Percentiles rank a stretch among this genome's conserved stretches.
Evolutionary conservation across 2,888 invertebrate species (phyloP).

Genomic region (Phymatocera aterrima): DNA sequence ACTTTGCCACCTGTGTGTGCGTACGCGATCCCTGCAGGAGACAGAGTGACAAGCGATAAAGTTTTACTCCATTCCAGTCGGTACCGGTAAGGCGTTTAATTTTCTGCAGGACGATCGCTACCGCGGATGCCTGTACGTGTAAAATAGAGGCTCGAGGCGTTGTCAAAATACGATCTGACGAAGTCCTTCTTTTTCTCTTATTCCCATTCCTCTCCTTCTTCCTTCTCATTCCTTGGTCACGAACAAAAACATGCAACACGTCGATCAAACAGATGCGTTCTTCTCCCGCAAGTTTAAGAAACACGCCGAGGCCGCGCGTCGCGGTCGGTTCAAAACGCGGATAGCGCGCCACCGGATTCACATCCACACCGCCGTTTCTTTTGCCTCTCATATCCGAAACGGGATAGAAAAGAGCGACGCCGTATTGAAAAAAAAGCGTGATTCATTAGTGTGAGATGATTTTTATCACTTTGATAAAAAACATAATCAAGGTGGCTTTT

Average conservation of each 20-base stretch:
- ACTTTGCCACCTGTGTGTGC: no score
- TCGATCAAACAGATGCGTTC: conserved; percentile 22
- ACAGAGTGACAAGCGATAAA: no score
- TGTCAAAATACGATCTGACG: conserved; percentile 10
- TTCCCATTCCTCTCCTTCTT: background rate
- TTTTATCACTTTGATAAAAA: conserved; percentile 7
- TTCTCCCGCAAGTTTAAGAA: background rate
- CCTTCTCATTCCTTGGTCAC: conserved; percentile 11
- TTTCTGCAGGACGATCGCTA: background rate
- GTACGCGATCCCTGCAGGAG: no score
- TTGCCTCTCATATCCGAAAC: background rate
- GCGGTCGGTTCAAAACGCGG: background rate
- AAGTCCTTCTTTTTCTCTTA: background rate
- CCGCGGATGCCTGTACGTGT: background rate
- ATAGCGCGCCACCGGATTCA: background rate
- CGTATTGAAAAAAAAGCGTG: background rate
- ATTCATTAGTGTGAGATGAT: conserved; percentile 7
- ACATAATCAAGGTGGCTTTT: background rate
- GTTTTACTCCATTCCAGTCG: no score
- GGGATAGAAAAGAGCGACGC: background rate
- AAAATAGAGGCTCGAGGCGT: conserved; percentile 7
- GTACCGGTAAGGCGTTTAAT: no score
- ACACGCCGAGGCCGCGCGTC: background rate
- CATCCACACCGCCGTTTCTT: background rate
- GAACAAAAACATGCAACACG: conserved; percentile 28